These are phyloP conservation scores for Cyclopterus lumpus DNA, from an alignment of 2,797 vertebrate genomes.

Conservation along the genomic window DNA sequence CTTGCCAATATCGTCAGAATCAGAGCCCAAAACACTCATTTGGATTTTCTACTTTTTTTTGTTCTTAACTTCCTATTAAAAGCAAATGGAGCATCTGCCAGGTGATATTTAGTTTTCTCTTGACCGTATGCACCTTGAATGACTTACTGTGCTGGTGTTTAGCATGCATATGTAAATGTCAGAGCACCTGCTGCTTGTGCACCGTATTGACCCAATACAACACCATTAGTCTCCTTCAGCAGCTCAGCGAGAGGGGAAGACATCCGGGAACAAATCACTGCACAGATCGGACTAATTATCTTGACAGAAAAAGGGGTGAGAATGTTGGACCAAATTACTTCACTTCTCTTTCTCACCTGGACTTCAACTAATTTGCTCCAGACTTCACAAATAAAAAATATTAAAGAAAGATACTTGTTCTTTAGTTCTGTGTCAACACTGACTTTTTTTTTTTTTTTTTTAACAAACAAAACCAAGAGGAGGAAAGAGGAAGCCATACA, in stretches of 20 bases:
- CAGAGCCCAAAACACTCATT: too few species aligned
- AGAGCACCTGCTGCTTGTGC: constrained; percentile 12
- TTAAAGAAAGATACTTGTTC: neutral
- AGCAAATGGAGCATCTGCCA: too few species aligned
- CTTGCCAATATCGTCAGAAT: neutral
- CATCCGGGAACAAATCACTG: neutral
- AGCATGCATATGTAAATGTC: constrained; percentile 4
- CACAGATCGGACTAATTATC: neutral
- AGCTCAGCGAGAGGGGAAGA: neutral
- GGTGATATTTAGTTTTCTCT: neutral
- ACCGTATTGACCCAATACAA: constrained; percentile 21
- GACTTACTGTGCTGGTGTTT: constrained; percentile 14
- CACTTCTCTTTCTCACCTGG: neutral
- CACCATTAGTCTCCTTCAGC: constrained; percentile 18
- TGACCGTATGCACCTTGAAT: constrained; percentile 3
- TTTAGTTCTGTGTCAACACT: neutral
- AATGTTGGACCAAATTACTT: neutral
- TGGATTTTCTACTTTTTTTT: too few species aligned
- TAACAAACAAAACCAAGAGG: neutral
- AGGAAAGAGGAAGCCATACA: neutral
- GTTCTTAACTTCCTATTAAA: too few species aligned
- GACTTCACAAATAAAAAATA: neutral
- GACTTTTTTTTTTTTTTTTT: neutral
- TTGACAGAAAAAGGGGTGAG: neutral
- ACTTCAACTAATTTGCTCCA: neutral